phyloP scores from a whole-genome alignment of 2,888 invertebrate genomes.

The Mimas tiliae region DNA sequence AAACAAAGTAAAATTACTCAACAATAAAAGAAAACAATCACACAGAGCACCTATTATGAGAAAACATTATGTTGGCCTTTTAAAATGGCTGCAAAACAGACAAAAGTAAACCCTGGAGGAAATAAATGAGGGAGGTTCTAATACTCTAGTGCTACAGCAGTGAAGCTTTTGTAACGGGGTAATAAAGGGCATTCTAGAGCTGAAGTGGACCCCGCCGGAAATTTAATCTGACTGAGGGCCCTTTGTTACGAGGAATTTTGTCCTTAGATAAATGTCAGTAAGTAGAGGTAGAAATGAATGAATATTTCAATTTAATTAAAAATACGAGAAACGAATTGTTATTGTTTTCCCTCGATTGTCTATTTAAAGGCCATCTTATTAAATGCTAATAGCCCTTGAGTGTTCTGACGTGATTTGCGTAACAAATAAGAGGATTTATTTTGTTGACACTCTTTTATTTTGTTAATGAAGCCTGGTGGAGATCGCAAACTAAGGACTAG shows the following conservation, averaged over 20 bases:
- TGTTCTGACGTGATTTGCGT: conserved; percentile 39
- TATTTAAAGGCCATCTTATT: conserved; percentile 52
- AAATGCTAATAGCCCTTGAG: conserved; percentile 38
- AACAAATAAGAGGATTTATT: conserved; percentile 42
- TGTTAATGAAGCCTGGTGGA: conserved; percentile 19
- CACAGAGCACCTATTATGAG: conserved; percentile 27
- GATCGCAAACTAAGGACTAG: neutral
- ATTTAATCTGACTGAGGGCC: conserved; percentile 78
- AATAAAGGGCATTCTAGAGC: conserved; percentile 78
- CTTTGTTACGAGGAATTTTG: conserved; percentile 75
- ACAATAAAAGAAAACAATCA: conserved; percentile 30
- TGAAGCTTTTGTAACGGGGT: conserved; percentile 73
- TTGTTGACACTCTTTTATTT: conserved; percentile 38
- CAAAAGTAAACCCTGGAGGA: conserved; percentile 58
- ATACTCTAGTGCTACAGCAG: conserved; percentile 70
- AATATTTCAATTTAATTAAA: conserved; percentile 81
- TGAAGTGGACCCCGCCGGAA: conserved; percentile 79
- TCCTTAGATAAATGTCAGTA: conserved; percentile 75
- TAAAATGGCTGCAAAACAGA: conserved; percentile 47
- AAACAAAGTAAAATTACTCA: conserved; percentile 23
- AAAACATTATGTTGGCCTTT: conserved; percentile 38
- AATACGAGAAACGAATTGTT: conserved; percentile 61
- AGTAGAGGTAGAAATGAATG: conserved; percentile 62
- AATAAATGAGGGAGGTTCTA: conserved; percentile 69
- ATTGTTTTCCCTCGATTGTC: conserved; percentile 58